These are phyloP conservation scores for Drosophila bipectinata DNA, from an alignment of 1,140 invertebrate genomes.

Conservation along the genomic window DNA sequence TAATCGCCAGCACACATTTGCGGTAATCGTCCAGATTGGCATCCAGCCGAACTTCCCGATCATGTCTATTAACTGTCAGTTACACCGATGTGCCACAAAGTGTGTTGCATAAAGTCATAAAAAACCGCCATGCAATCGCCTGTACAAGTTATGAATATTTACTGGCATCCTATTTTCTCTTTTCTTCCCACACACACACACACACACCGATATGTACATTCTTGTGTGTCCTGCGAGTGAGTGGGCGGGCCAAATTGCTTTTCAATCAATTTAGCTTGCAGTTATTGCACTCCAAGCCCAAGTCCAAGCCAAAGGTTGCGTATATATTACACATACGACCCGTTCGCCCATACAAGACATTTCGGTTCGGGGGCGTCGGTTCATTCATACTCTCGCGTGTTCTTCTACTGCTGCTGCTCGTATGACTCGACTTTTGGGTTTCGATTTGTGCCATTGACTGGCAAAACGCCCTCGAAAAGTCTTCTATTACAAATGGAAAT, in stretches of 20 bases:
- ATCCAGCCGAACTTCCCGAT: slow-evolving; percentile 17
- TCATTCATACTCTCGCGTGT: slow-evolving; percentile 52
- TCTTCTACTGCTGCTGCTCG: slow-evolving; percentile 15
- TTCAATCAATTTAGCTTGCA: slow-evolving; percentile 80
- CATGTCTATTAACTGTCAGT: slow-evolving; percentile 34
- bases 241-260: slow-evolving; percentile 65
- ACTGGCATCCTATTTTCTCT: slow-evolving; percentile 57
- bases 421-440: slow-evolving; percentile 27
- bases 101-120: slow-evolving; percentile 7
- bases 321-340: slow-evolving; percentile 63
- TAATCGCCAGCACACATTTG: slow-evolving; percentile 5
- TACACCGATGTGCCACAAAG: not conserved
- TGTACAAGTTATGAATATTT: slow-evolving; percentile 38
- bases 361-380: slow-evolving; percentile 9
- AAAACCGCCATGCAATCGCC: slow-evolving; percentile 28
- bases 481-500: slow-evolving; percentile 76
- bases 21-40: slow-evolving; percentile 22
- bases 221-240: slow-evolving; percentile 11
- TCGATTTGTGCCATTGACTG: slow-evolving; percentile 65
- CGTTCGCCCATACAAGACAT: slow-evolving; percentile 13
- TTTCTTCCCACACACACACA: slow-evolving; percentile 38
- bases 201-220: slow-evolving; percentile 7
- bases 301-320: slow-evolving; percentile 40
- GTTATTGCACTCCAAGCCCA: slow-evolving; percentile 66
- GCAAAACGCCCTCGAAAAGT: slow-evolving; percentile 70